Conservation (phyloP, 2,797 vertebrate genomes). For the Acanthiza pusilla region DNA sequence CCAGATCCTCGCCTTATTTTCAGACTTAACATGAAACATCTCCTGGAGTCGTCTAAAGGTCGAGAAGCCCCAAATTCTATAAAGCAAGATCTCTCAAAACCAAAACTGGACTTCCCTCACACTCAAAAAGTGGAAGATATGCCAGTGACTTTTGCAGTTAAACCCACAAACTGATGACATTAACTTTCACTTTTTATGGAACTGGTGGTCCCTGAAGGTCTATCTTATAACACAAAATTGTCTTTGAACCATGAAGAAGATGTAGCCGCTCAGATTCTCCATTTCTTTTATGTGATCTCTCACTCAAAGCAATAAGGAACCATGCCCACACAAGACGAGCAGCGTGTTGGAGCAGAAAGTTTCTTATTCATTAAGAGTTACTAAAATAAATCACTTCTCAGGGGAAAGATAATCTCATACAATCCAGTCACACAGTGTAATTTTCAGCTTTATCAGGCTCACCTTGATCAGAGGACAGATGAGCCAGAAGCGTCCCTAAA, state of each 20-base stretch:
- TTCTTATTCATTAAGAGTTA: conserved; percentile 47
- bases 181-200: neutral
- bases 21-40: conserved; percentile 71
- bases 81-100: conserved; percentile 28
- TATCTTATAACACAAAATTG: neutral
- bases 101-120: conserved; percentile 47
- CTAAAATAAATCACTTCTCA: conserved; percentile 57
- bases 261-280: neutral
- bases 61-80: conserved; percentile 22
- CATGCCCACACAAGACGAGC: neutral
- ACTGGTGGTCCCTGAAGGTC: neutral
- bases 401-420: conserved; percentile 37
- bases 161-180: conserved; percentile 32
- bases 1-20: conserved; percentile 86
- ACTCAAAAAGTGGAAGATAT: conserved; percentile 61
- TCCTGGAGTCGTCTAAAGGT: conserved; percentile 70
- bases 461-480: conserved; percentile 58
- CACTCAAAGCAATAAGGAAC: conserved; percentile 13
- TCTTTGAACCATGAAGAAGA: conserved; percentile 27
- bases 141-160: conserved; percentile 59
- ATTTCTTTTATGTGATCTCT: conserved; percentile 1
- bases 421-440: conserved; percentile 18
- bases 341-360: neutral
- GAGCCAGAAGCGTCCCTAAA: conserved; percentile 38
- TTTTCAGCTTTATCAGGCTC: conserved; percentile 54